Conservation (phyloP, 2,888 invertebrate genomes). For the Chrysomela aeneicollis region DNA sequence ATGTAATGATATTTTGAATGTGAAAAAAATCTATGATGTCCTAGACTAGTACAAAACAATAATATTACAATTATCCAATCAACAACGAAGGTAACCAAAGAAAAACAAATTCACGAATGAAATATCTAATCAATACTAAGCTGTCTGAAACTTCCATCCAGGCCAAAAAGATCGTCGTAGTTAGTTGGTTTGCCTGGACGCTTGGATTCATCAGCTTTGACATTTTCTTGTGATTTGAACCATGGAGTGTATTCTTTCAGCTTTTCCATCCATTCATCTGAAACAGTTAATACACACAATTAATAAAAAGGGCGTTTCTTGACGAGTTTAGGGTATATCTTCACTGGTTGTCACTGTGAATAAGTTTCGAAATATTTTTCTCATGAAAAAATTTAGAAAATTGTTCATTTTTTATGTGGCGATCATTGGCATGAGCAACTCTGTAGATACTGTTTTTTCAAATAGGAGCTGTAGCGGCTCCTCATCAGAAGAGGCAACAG, state of each 20-base stretch:
- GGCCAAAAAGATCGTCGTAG: conserved; percentile 86
- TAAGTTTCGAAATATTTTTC: too few relatives aligned
- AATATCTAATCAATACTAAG: conserved; percentile 75
- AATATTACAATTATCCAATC: too few relatives aligned
- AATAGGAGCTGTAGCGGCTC: too few relatives aligned
- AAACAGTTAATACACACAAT: conserved; percentile 52
- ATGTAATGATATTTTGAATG: too few relatives aligned
- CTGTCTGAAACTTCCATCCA: conserved; percentile 88
- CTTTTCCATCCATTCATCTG: conserved; percentile 82
- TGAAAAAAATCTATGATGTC: too few relatives aligned
- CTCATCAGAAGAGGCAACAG: too few relatives aligned
- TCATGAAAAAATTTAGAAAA: too few relatives aligned
- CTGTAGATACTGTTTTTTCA: too few relatives aligned
- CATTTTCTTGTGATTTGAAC: conserved; percentile 81
- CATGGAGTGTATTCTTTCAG: conserved; percentile 78
- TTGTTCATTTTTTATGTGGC: too few relatives aligned
- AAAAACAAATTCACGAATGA: not conserved
- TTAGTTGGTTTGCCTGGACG: conserved; percentile 87
- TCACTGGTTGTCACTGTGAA: not conserved
- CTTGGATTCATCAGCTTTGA: conserved; percentile 81
- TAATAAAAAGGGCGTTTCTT: too few relatives aligned
- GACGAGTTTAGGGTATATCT: not conserved
- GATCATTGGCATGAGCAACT: too few relatives aligned
- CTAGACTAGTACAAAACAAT: too few relatives aligned
- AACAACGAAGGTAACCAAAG: not conserved